These are phyloP conservation scores for Dromas ardeola DNA, from an alignment of 2,113 vertebrate species.

Conservation along the genomic window DNA sequence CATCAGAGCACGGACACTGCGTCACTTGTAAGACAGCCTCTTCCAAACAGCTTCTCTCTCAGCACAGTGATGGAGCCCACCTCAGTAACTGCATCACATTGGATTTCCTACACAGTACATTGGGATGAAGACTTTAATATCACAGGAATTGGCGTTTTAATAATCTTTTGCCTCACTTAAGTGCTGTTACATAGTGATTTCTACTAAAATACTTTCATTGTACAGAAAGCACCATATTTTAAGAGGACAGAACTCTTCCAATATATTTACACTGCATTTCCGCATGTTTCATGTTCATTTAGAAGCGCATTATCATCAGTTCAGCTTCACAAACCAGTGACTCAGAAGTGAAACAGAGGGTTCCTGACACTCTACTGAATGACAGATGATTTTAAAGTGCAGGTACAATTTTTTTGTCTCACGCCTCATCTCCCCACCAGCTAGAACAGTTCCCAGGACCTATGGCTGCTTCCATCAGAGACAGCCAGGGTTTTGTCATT, in stretches of 20 bases:
- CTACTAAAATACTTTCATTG: not conserved
- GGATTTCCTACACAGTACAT: not conserved
- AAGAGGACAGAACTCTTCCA: not conserved
- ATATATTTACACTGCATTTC: slow-evolving; percentile 22
- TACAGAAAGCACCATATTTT: slow-evolving; percentile 13
- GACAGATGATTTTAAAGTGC: not conserved
- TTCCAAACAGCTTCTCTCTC: not conserved
- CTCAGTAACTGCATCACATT: not conserved
- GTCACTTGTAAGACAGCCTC: not conserved
- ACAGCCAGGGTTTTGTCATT: not conserved
- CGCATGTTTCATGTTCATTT: slow-evolving; percentile 7
- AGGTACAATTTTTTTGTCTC: not conserved
- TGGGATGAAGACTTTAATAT: not conserved
- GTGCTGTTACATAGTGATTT: not conserved
- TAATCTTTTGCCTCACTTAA: not conserved
- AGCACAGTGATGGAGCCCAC: not conserved
- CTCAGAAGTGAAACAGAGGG: not conserved
- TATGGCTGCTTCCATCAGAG: not conserved
- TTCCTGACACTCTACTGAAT: not conserved
- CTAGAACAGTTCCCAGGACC: not conserved
- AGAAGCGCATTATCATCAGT: not conserved
- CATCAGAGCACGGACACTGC: not conserved
- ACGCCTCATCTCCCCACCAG: not conserved
- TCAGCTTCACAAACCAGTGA: not conserved
- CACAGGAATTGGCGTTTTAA: not conserved